Base-by-base conservation (phyloP, 2,888 invertebrate genomes). In the Holacanthella duospinosa region DNA sequence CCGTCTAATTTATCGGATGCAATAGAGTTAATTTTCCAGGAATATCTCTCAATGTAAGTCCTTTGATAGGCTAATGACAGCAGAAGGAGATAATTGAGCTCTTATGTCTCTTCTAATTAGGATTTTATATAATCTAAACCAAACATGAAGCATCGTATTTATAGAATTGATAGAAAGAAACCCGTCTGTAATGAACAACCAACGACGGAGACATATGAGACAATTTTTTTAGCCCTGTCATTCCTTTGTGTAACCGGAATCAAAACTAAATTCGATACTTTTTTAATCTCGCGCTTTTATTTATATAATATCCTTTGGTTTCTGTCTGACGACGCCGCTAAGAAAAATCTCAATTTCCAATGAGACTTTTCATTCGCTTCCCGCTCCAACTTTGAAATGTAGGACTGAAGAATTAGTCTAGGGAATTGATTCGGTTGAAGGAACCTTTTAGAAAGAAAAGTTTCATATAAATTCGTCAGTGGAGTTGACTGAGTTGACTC, bases 401-500 rank as follows among this genome's bases (percentile, higher is more conserved):
- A 55, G 3, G n/a, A 26, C 55, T 12, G 55, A 24, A 55, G 19
- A 19, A 25, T n/a, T 21, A 48, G 24, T 48, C 48, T 24, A 24
- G 12, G 24, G 55, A 55, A 25, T 55, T 24, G 25, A 19, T 26
- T 21, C 27, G 26, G 27, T 36, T 36, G 9, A 6, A 36, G 36
- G n/a, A n/a, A n/a, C n/a, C 48, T 21, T n/a, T 48, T 21, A 48
- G n/a, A 25, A 25, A 21, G 19, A 55, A 3, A 55, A 4, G 27
- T 55, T 55, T 4, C 55, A 55, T 55, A 55, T 25, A 55, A 26
- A 55, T 25, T 25, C 24, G 55, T 25, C 25, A 24, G n/a, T n/a
- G n/a, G n/a, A n/a, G n/a, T n/a, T n/a, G n/a, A n/a, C 16, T 36
- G 6, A 36, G 62, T 64, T 64, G 61, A 65, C 60, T 59, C 64